Percentiles rank a stretch among this genome's conserved stretches.
Evolutionary conservation across 2,888 invertebrate species (phyloP).

Genomic region (Odontomyia ornata): DNA sequence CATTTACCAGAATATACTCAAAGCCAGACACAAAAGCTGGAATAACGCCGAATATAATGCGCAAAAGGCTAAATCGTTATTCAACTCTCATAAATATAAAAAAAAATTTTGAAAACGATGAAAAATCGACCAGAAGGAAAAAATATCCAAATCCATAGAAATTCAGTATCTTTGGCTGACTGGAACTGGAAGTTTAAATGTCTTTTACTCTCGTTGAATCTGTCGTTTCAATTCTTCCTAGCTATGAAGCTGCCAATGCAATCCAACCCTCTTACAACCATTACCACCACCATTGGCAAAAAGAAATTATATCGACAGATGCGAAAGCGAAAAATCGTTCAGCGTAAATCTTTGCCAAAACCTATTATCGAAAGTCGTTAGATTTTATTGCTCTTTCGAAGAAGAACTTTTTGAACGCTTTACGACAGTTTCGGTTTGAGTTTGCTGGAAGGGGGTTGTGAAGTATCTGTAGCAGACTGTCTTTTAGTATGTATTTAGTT

Average conservation of each 20-base stretch:
- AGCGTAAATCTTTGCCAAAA: constrained; percentile 41
- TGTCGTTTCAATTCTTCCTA: constrained; percentile 16
- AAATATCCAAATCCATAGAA: neutral
- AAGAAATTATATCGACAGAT: constrained; percentile 36
- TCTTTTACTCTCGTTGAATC: constrained; percentile 18
- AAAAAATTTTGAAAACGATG: neutral
- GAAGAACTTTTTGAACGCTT: constrained; percentile 35
- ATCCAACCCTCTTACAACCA: too few relatives aligned
- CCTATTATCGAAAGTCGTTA: constrained; percentile 41
- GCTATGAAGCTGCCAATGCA: neutral
- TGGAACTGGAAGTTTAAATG: constrained; percentile 5
- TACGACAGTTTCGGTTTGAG: constrained; percentile 16
- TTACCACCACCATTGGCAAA: too few relatives aligned
- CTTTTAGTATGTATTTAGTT: constrained; percentile 7
- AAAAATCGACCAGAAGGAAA: too few relatives aligned
- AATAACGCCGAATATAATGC: constrained; percentile 11
- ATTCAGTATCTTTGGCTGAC: constrained; percentile 10
- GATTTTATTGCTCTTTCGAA: constrained; percentile 36
- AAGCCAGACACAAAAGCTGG: neutral
- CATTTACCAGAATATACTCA: neutral
- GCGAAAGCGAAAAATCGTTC: constrained; percentile 37
- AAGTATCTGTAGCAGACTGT: neutral
- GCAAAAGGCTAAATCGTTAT: constrained; percentile 17
- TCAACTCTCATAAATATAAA: constrained; percentile 38
- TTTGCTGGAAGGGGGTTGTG: neutral